Conservation (phyloP, 2,113 vertebrate genomes). For the Oxyura jamaicensis region DNA sequence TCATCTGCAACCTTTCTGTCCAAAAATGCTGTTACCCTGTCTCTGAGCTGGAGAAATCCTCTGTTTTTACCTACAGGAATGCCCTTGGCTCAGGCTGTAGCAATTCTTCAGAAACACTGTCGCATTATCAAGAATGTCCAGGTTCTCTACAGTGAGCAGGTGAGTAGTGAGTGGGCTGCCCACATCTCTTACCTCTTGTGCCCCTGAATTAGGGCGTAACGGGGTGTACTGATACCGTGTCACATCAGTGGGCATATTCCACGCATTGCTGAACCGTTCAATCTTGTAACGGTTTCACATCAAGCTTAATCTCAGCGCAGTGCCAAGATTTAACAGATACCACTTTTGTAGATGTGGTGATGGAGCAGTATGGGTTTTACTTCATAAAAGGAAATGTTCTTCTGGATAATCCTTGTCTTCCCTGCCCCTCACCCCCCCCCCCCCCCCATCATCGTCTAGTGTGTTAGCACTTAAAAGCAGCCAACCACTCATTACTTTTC, state of each 20-base stretch:
- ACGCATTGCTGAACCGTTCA: not conserved
- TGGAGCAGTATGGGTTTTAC: not conserved
- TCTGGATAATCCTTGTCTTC: not conserved
- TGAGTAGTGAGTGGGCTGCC: constrained; percentile 55
- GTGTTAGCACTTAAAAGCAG: not conserved
- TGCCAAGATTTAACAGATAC: not conserved
- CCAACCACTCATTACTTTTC: not conserved
- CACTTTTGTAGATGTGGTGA: not conserved
- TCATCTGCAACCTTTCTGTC: not conserved
- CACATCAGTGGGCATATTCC: rapidly evolving
- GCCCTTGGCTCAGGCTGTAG: constrained; percentile 97
- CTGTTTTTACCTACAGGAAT: constrained; percentile 83
- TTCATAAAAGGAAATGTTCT: not conserved
- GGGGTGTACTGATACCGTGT: not conserved
- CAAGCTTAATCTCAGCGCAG: not conserved
- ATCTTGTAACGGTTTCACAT: not conserved
- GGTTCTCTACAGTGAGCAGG: constrained; percentile 99
- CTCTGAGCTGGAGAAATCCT: not conserved
- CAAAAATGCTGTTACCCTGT: not conserved
- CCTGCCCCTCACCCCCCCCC: too few relatives aligned
- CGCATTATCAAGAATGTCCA: constrained; percentile 98
- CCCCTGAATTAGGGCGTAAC: not conserved
- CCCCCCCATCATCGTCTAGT: not conserved
- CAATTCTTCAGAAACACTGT: constrained; percentile 98
- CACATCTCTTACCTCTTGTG: not conserved